Evolutionary conservation across 2,888 invertebrate genomes (phyloP).

Genomic region (Bembecia ichneumoniformis): DNA sequence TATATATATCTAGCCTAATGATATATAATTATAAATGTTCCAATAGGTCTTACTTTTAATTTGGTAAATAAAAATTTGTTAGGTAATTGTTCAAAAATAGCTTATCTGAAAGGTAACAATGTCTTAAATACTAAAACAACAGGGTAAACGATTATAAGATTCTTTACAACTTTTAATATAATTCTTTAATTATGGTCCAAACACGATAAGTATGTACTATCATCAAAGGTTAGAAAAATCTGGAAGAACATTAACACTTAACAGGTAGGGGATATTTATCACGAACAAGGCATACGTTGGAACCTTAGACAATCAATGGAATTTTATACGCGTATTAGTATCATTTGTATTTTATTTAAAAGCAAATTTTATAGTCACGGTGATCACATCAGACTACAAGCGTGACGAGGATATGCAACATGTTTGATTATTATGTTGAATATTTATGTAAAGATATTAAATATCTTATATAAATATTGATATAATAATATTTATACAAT

Average conservation of each 20-base stretch:
- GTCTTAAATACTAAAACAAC: not conserved
- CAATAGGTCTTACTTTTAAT: too few species aligned
- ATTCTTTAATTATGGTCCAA: slow-evolving; percentile 14
- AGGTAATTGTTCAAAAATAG: slow-evolving; percentile 1
- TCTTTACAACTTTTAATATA: slow-evolving; percentile 9
- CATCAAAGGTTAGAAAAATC: not conserved
- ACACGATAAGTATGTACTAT: slow-evolving; percentile 10
- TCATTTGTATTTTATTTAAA: too few species aligned
- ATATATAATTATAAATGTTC: too few species aligned
- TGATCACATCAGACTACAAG: too few species aligned
- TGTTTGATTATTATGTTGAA: too few species aligned
- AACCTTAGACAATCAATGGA: not conserved
- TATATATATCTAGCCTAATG: too few species aligned
- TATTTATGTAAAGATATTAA: too few species aligned
- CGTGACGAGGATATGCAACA: too few species aligned
- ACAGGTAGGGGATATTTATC: not conserved
- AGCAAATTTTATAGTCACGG: too few species aligned
- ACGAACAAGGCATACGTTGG: not conserved
- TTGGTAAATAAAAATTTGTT: not conserved
- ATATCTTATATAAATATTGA: too few species aligned
- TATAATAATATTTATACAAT: too few species aligned
- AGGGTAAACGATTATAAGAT: slow-evolving; percentile 9
- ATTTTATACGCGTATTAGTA: too few species aligned
- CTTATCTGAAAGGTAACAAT: slow-evolving; percentile 7
- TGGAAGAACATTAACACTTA: not conserved